A percentile compares a stretch with the other conserved stretches of the same genome.
These are phyloP conservation scores for Saxidomus purpurata DNA, from an alignment of 1,140 invertebrate species.

Conservation along the genomic window DNA sequence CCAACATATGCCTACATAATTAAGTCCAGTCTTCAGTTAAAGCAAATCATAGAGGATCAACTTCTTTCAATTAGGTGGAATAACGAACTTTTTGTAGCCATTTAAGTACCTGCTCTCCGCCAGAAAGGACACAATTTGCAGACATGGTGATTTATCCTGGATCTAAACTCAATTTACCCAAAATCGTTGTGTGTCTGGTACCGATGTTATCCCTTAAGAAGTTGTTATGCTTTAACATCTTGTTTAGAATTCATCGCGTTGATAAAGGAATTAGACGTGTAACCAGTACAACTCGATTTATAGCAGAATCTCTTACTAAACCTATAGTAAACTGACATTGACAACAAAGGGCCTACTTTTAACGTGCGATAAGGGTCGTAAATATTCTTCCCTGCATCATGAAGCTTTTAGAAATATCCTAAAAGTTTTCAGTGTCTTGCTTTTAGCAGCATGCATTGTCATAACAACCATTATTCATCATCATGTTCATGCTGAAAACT, in stretches of 20 bases:
- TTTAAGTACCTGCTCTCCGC: not conserved
- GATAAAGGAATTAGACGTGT: too few species aligned
- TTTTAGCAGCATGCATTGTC: too few species aligned
- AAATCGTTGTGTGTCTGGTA: not conserved
- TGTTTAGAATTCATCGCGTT: not conserved
- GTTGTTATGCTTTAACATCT: not conserved
- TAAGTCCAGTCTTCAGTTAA: not conserved
- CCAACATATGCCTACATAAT: not conserved
- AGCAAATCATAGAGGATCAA: not conserved
- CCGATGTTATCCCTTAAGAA: not conserved
- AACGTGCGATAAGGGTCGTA: too few species aligned
- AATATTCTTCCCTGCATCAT: too few species aligned
- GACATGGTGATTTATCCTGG: conserved; percentile 16
- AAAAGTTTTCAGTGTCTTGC: too few species aligned
- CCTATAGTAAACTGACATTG: too few species aligned
- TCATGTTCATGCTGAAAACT: too few species aligned
- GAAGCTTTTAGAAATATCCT: too few species aligned
- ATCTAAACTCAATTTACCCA: conserved; percentile 36
- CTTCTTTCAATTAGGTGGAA: not conserved
- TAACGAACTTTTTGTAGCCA: not conserved
- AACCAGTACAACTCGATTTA: too few species aligned
- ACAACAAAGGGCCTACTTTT: too few species aligned
- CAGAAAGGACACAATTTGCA: not conserved
- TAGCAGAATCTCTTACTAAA: too few species aligned
- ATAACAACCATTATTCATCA: too few species aligned